Conservation (phyloP, 2,797 vertebrate species). For the Molothrus ater region DNA sequence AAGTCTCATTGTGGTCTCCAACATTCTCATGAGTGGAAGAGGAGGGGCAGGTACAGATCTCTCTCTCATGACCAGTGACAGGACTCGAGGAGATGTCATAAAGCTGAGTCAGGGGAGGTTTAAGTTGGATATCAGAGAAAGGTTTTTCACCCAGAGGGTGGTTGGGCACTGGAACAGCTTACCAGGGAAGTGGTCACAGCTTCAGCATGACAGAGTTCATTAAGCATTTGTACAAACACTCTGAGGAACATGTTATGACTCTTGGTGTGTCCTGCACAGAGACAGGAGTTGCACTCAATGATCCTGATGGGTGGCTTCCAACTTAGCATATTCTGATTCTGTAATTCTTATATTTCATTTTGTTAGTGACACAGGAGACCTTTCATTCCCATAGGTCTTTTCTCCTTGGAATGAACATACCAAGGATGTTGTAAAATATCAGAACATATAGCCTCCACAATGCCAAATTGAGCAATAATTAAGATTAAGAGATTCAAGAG, state of each 20-base stretch:
- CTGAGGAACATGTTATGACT: not conserved
- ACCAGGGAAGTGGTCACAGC: not conserved
- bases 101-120: not conserved
- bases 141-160: not conserved
- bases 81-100: not conserved
- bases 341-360: not conserved
- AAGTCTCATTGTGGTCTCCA: not conserved
- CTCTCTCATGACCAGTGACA: not conserved
- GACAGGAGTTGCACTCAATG: too few relatives aligned
- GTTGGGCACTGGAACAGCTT: not conserved
- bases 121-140: not conserved
- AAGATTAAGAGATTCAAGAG: not conserved
- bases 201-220: not conserved
- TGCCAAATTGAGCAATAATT: not conserved
- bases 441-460: not conserved
- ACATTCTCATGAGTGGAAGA: not conserved
- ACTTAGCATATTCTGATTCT: not conserved
- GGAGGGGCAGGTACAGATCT: not conserved
- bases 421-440: not conserved
- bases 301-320: not conserved
- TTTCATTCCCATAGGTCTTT: not conserved
- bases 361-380: not conserved
- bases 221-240: not conserved
- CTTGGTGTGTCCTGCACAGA: rapidly evolving
- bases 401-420: not conserved